Percentiles rank a stretch among this genome's conserved stretches.
Conservation (phyloP, 1,140 invertebrate species). For the Drosophila teissieri region DNA sequence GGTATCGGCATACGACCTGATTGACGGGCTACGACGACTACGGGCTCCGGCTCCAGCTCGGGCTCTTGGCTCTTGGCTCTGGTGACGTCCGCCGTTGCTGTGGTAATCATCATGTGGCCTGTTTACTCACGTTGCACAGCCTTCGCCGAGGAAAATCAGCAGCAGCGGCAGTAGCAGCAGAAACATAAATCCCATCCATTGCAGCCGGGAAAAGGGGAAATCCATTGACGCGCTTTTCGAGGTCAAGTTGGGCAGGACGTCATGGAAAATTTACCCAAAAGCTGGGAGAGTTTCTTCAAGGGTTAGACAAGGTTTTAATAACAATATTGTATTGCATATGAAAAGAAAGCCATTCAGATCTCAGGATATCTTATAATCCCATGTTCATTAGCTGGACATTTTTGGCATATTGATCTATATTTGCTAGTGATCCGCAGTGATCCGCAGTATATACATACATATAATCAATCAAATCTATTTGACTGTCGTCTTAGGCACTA, state of each 20-base stretch:
- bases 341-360: no score
- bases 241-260: slow-evolving; percentile 45
- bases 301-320: no score
- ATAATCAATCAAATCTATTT: not conserved
- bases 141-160: slow-evolving; percentile 4
- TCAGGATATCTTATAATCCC: no score
- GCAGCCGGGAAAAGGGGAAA: slow-evolving; percentile 37
- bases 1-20: slow-evolving; percentile 1
- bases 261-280: slow-evolving; percentile 45
- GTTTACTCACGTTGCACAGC: slow-evolving; percentile 70
- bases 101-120: slow-evolving; percentile 55
- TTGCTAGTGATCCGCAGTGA: not conserved
- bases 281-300: not conserved
- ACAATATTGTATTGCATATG: no score
- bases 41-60: no score
- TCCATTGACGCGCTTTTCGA: slow-evolving; percentile 40
- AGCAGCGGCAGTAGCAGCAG: slow-evolving; percentile 1
- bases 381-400: no score
- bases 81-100: slow-evolving; percentile 48
- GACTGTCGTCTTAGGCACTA: not conserved
- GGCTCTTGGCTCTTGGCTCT: slow-evolving; percentile 1
- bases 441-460: not conserved
- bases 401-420: not conserved
- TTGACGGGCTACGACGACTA: not conserved
- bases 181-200: not conserved